phyloP scores from a whole-genome alignment of 2,888 invertebrate genomes.

The Crossocerus cetratus region DNA sequence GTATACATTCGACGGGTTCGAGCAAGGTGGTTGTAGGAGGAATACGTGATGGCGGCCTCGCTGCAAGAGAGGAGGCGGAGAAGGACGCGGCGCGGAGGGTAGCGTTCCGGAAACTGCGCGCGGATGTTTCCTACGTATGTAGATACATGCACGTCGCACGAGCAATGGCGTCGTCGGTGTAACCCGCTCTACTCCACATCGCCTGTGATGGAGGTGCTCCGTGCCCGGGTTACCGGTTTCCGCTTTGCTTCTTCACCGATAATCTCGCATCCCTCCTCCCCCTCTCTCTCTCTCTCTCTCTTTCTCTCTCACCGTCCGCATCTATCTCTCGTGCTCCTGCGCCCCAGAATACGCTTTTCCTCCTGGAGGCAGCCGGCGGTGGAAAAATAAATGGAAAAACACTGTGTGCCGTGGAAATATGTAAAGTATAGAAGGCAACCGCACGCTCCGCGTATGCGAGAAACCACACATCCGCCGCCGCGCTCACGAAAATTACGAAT shows the following conservation, averaged over 20 bases:
- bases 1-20: constrained; percentile 30
- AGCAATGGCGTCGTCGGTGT: constrained; percentile 58
- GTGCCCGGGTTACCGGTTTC: constrained; percentile 69
- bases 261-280: constrained; percentile 66
- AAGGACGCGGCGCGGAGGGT: constrained; percentile 43
- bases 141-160: constrained; percentile 43
- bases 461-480: neutral
- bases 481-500: constrained; percentile 29
- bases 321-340: neutral
- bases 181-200: constrained; percentile 52
- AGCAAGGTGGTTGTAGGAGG: constrained; percentile 57
- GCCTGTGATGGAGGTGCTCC: constrained; percentile 70
- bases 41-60: constrained; percentile 50
- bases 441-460: constrained; percentile 5
- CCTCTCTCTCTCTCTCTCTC: constrained; percentile 38
- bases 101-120: constrained; percentile 67
- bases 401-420: constrained; percentile 42
- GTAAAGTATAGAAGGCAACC: constrained; percentile 41
- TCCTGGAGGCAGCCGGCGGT: neutral
- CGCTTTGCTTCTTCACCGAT: constrained; percentile 69
- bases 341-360: no score
- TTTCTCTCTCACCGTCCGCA: constrained; percentile 23
- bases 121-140: constrained; percentile 64
- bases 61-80: constrained; percentile 44
- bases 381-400: constrained; percentile 27